phyloP scores from a whole-genome alignment of 1,140 invertebrate species.

The Microplitis demolitor region DNA sequence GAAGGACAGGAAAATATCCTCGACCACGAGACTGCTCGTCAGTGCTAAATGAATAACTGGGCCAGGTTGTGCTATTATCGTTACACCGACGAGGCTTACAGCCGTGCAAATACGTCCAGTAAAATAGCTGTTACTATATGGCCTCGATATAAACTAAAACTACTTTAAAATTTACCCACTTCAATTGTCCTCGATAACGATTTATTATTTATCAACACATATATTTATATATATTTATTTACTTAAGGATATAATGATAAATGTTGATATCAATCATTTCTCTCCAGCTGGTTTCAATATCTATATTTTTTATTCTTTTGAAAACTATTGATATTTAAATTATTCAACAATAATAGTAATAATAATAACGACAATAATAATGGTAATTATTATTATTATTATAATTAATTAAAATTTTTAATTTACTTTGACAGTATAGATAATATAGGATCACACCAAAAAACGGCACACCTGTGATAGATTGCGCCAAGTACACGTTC shows the following conservation, averaged over 20 bases:
- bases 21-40: slow-evolving; percentile 31
- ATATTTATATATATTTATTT: not conserved
- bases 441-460: no score
- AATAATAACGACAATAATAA: no score
- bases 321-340: no score
- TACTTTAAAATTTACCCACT: slow-evolving; percentile 16
- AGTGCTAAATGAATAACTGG: slow-evolving; percentile 51
- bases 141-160: slow-evolving; percentile 4
- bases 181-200: not conserved
- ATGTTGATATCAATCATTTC: no score
- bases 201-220: not conserved
- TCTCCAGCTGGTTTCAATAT: no score
- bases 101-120: not conserved
- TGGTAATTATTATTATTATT: no score
- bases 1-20: slow-evolving; percentile 23
- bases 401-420: no score
- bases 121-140: slow-evolving; percentile 2
- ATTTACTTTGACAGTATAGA: no score
- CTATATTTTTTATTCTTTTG: no score
- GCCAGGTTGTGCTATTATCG: slow-evolving; percentile 53
- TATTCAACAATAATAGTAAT: no score
- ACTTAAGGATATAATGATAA: not conserved
- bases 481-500: no score
- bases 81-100: slow-evolving; percentile 31
- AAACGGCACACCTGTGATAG: no score